phyloP scores from a whole-genome alignment of 2,888 invertebrate genomes.

The Nephrotoma flavescens region DNA sequence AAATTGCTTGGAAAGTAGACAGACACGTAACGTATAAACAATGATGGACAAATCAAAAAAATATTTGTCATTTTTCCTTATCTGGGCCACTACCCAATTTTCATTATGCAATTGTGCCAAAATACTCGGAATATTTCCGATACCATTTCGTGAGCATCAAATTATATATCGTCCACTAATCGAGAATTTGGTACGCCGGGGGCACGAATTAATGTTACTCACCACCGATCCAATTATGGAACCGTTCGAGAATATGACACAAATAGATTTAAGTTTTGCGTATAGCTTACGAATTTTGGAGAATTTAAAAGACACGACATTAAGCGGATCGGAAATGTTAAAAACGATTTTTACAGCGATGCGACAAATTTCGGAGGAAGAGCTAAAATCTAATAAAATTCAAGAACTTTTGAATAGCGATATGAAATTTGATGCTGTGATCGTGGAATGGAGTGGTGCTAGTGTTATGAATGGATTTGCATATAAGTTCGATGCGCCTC shows the following conservation, averaged over 20 bases:
- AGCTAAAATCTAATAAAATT: conserved; percentile 18
- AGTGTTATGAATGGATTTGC: conserved; percentile 36
- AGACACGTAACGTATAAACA: neutral
- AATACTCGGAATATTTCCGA: conserved; percentile 31
- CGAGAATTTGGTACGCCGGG: conserved; percentile 29
- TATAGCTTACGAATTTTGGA: conserved; percentile 16
- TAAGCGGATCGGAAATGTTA: conserved; percentile 17
- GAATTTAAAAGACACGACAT: conserved; percentile 14
- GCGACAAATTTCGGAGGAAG: conserved; percentile 16
- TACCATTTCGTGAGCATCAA: conserved; percentile 36
- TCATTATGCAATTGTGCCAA: conserved; percentile 17
- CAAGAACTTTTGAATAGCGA: conserved; percentile 19
- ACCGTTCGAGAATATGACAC: conserved; percentile 22
- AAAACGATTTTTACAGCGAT: conserved; percentile 17
- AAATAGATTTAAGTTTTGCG: conserved; percentile 26
- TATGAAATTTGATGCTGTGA: conserved; percentile 39
- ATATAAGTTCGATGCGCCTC: conserved; percentile 37
- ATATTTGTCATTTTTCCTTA: neutral
- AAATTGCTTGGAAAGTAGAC: neutral
- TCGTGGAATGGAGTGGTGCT: conserved; percentile 38
- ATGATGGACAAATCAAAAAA: neutral
- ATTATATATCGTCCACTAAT: conserved; percentile 31
- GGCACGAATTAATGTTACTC: conserved; percentile 33
- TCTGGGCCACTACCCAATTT: neutral
- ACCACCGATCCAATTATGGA: conserved; percentile 32